Evolutionary conservation across 2,797 vertebrate genomes (phyloP).

Genomic region (Eleutherodactylus coqui): DNA sequence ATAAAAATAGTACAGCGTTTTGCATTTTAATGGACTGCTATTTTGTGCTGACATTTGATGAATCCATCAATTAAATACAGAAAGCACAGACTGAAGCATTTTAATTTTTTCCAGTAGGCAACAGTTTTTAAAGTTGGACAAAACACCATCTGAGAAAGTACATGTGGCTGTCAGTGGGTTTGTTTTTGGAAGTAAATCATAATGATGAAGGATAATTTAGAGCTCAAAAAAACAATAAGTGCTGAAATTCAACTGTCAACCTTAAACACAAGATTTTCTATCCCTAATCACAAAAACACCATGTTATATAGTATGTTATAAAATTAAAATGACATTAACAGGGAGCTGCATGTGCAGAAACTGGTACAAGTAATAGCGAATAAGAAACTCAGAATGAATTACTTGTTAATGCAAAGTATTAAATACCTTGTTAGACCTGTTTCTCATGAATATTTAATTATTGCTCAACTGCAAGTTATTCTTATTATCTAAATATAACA

Average conservation of each 20-base stretch:
- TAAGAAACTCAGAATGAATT: not conserved
- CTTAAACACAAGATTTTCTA: not conserved
- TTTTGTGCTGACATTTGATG: slow-evolving; percentile 15
- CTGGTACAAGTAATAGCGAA: not conserved
- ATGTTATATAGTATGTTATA: not conserved
- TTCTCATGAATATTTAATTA: no score
- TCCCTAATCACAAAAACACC: not conserved
- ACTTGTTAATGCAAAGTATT: no score
- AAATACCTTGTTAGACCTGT: no score
- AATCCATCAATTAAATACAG: slow-evolving; percentile 16
- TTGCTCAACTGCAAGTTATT: no score
- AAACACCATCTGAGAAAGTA: slow-evolving; percentile 20
- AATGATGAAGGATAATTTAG: not conserved
- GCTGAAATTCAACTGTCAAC: not conserved
- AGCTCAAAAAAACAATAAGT: not conserved
- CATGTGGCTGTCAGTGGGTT: not conserved
- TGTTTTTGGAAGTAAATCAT: not conserved
- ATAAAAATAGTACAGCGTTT: slow-evolving; percentile 26
- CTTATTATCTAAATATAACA: no score
- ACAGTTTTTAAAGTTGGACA: slow-evolving; percentile 25
- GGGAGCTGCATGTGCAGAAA: not conserved
- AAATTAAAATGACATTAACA: not conserved
- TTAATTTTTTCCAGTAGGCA: slow-evolving; percentile 24
- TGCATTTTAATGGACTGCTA: slow-evolving; percentile 4
- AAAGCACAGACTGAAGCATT: not conserved